These are phyloP conservation scores for Metridium senile DNA, from an alignment of 92 coral and sea anemone species.

Conservation along the genomic window DNA sequence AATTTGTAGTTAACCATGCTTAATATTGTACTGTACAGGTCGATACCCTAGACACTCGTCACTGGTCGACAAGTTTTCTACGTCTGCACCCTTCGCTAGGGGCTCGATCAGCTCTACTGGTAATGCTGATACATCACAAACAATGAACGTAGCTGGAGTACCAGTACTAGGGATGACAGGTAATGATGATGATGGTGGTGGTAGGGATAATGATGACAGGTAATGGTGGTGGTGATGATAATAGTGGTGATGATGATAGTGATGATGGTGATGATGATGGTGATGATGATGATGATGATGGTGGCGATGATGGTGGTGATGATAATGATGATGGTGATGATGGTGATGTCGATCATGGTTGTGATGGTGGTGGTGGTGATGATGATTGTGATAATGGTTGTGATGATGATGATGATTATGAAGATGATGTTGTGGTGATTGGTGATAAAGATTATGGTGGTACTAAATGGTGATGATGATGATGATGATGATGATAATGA, in stretches of 20 bases:
- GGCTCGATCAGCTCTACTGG: constrained; percentile 35
- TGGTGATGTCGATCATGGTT: background rate
- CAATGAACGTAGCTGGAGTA: constrained; percentile 12
- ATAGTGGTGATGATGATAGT: background rate
- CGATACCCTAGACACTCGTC: constrained; percentile 52
- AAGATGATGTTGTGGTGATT: constrained; percentile 2
- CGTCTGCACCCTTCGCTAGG: constrained; percentile 76
- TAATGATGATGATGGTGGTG: background rate
- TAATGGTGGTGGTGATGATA: background rate
- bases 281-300: too few relatives aligned
- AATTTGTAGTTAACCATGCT: too few relatives aligned
- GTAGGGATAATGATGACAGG: background rate
- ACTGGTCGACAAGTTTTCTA: constrained; percentile 58
- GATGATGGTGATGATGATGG: background rate
- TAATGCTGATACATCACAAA: background rate
- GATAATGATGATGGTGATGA: too few relatives aligned
- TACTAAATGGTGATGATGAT: constrained; percentile 16
- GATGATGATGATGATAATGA: background rate
- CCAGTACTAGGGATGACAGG: constrained; percentile 51
- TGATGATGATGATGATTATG: background rate
- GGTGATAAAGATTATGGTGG: constrained; percentile 17
- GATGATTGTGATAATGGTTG: background rate
- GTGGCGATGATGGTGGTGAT: background rate
- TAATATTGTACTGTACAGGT: too few relatives aligned
- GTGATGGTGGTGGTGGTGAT: background rate